Evolutionary conservation across 2,797 vertebrate species (phyloP).

Genomic region (Enteromius paludinosus): DNA sequence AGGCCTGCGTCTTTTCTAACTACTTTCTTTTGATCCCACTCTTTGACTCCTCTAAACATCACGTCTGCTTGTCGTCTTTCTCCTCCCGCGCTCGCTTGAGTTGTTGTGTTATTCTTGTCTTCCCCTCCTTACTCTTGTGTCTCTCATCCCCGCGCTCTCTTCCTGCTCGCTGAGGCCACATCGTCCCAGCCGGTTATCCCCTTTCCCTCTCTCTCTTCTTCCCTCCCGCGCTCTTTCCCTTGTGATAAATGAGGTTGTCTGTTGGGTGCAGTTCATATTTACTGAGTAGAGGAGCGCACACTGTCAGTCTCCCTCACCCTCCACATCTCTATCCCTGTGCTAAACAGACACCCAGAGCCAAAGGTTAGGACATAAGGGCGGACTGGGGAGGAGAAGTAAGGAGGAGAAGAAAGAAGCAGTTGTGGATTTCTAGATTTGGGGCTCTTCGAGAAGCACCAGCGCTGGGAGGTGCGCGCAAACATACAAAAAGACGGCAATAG

Average conservation of each 20-base stretch:
- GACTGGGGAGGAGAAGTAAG: slow-evolving; percentile 60
- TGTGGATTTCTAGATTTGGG: slow-evolving; percentile 34
- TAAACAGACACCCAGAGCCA: slow-evolving; percentile 81
- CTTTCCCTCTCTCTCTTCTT: slow-evolving; percentile 46
- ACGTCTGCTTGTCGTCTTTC: slow-evolving; percentile 25
- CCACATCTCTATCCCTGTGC: slow-evolving; percentile 81
- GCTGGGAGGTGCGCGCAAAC: slow-evolving; percentile 10
- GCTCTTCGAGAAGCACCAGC: slow-evolving; percentile 19
- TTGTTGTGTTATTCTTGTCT: slow-evolving; percentile 34
- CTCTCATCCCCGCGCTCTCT: slow-evolving; percentile 3
- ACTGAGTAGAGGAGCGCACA: slow-evolving; percentile 83
- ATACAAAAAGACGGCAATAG: slow-evolving; percentile 65
- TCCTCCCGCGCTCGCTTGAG: background rate
- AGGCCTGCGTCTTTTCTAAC: slow-evolving; percentile 5
- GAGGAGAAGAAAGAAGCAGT: slow-evolving; percentile 21
- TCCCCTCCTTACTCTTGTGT: slow-evolving; percentile 14
- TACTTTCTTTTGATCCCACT: slow-evolving; percentile 19
- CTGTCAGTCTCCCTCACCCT: slow-evolving; percentile 83
- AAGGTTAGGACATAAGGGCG: slow-evolving; percentile 73
- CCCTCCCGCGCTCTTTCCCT: slow-evolving; percentile 65
- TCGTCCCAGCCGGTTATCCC: slow-evolving; percentile 51
- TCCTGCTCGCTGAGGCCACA: slow-evolving; percentile 40
- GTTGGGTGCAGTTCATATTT: slow-evolving; percentile 85
- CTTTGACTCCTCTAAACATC: slow-evolving; percentile 22
- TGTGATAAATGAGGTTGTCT: slow-evolving; percentile 86